Base-by-base conservation (phyloP, 2,888 invertebrate species). In the Incurvaria masculella region DNA sequence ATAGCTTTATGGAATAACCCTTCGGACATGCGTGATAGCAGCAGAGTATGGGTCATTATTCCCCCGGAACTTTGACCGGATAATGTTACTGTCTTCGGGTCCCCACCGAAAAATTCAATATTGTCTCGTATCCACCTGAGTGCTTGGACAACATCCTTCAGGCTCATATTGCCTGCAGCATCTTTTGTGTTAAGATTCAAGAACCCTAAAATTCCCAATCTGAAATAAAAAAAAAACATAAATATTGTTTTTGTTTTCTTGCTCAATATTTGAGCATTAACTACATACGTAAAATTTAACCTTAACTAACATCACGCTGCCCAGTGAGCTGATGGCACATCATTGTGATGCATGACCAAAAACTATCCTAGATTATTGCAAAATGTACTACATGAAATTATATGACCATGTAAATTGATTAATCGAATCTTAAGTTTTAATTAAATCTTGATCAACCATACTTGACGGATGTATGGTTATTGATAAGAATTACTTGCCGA, bases 201-300 rank as follows among this genome's bases (percentile, higher is more conserved):
- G 40, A 59, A 59, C 16, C 61, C 61, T 5, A 63, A 49, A 17
- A 59, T 57, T 1, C 59, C 61, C 5, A 63, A 49, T 49, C 64
- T 50, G 46, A n/a, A 51, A 48, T 16, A 26, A 14, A 18, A 39
- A n/a, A n/a, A n/a, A n/a, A n/a, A n/a, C n/a, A n/a, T n/a, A n/a
- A n/a, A n/a, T n/a, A n/a, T n/a, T n/a, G n/a, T n/a, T n/a, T n/a
- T n/a, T n/a, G n/a, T n/a, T 18, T 26, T 26, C 14, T 33, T 8
- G 33, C 27, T 26, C 19, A 18, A 8, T 27, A 6, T 16, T 6
- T n/a, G n/a, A n/a, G n/a, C n/a, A n/a, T n/a, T n/a, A n/a, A n/a
- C n/a, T n/a, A n/a, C n/a, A n/a, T n/a, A n/a, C n/a, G n/a, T n/a
- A n/a, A n/a, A n/a, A n/a, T n/a, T n/a, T n/a, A n/a, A n/a, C n/a